phyloP scores from a whole-genome alignment of 92 coral and sea anemone species.

The Phenganax stokvisi region DNA sequence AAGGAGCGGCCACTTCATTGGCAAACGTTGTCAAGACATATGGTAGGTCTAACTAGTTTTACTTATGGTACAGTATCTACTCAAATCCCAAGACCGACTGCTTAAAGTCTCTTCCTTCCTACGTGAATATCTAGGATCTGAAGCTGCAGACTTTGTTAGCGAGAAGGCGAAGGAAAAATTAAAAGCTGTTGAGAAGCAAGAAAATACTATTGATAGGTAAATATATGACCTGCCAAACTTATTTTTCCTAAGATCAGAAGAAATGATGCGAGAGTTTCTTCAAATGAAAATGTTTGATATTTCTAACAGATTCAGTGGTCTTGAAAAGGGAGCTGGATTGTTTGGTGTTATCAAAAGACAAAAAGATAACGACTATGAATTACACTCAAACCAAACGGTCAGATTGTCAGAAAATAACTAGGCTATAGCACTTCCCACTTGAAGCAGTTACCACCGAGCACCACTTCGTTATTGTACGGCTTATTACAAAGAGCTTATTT shows the following conservation, averaged over 20 bases:
- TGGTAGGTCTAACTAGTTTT: slow-evolving; percentile 44
- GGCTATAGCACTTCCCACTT: neutral
- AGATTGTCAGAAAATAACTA: neutral
- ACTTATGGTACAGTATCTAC: neutral
- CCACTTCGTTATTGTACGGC: too few relatives aligned
- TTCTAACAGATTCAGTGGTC: slow-evolving; percentile 57
- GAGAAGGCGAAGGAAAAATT: slow-evolving; percentile 63
- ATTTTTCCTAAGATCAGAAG: neutral
- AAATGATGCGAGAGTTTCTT: neutral
- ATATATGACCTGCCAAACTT: neutral
- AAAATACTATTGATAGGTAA: slow-evolving; percentile 75
- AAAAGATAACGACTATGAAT: slow-evolving; percentile 88
- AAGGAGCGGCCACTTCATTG: slow-evolving; percentile 85
- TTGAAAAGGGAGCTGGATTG: slow-evolving; percentile 82
- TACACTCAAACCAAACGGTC: slow-evolving; percentile 87
- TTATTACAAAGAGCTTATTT: neutral
- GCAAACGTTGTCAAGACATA: slow-evolving; percentile 93
- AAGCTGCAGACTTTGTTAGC: slow-evolving; percentile 56
- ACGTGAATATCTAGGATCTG: slow-evolving; percentile 53
- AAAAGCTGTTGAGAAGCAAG: slow-evolving; percentile 75
- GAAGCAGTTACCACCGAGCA: too few relatives aligned
- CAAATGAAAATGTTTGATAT: neutral
- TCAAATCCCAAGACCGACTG: too few relatives aligned
- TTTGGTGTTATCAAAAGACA: slow-evolving; percentile 84
- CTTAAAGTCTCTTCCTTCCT: too few relatives aligned